Evolutionary conservation across 2,888 invertebrate genomes (phyloP), one percentile per base, ranked within the genome.

Genomic region (Polymixis flavicincta): DNA sequence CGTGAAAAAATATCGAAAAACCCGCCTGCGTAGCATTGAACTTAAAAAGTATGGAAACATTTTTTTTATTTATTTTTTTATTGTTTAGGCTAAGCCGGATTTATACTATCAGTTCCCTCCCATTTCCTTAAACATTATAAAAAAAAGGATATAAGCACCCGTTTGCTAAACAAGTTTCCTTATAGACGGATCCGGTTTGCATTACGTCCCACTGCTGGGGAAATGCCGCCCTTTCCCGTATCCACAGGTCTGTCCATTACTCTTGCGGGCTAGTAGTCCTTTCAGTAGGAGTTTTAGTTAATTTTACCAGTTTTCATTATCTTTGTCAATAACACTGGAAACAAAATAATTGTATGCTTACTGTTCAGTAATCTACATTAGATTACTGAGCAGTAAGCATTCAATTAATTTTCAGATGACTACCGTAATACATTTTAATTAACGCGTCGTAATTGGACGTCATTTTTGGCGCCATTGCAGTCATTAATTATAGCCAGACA

Each of bases 241-340:
- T 14, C 25, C 7, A 14, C 6, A 55, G 14, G 13, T 25, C 14
- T 55, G 25, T 7, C 55, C 14, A 55, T 25, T 0, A 14, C 37
- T 32, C 54, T 55, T 2, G 55, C 55, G 6, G 55, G 14, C 55
- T 7, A 25, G 55, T 14, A 13, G n/a, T n/a, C n/a, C 5, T 25
- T 25, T 25, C 14, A 6, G 54, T 25, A 55, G 7, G 14, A 25
- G 7, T 25, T 5, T 2, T 25, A 55, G 55, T 57, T 9, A 32
- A 63, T 45, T 63, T 54, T 22, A 64, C 37, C 13, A 42, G 0
- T 25, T 54, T 60, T 69, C 65, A 48, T 28, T 79, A 68, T 74
- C 80, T 67, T 74, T 64, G 59, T 22, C 75, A 76, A 32, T 67
- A 67, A 64, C 50, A 42, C 63, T 67, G 25, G 3, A 67, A 80